These are phyloP conservation scores for Proterorhinus semilunaris DNA, from an alignment of 2,113 vertebrate species.

Conservation along the genomic window DNA sequence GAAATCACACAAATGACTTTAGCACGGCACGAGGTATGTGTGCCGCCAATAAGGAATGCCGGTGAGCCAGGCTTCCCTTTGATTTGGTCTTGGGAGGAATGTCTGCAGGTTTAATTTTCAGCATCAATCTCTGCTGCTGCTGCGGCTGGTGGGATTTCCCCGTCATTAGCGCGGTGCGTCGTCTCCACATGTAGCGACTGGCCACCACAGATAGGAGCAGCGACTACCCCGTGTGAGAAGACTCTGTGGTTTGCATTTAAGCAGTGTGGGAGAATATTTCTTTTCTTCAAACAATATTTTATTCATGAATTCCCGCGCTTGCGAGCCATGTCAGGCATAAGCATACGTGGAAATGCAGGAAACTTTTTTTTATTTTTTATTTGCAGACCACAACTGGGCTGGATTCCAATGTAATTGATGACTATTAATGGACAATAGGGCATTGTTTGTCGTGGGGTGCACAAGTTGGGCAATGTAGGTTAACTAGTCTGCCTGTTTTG, in stretches of 20 bases:
- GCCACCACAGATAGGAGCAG: slow-evolving; percentile 59
- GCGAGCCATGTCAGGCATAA: slow-evolving; percentile 32
- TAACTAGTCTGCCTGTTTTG: too few relatives aligned
- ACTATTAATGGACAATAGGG: slow-evolving; percentile 19
- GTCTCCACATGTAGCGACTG: slow-evolving; percentile 53
- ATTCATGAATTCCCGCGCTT: slow-evolving; percentile 70
- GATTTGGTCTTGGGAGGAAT: slow-evolving; percentile 56
- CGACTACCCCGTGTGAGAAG: slow-evolving; percentile 42
- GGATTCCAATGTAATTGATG: slow-evolving; percentile 57
- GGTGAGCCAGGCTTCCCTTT: slow-evolving; percentile 64
- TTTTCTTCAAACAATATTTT: slow-evolving; percentile 70
- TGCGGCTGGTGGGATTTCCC: slow-evolving; percentile 38
- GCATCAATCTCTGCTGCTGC: slow-evolving; percentile 50
- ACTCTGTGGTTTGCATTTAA: slow-evolving; percentile 55
- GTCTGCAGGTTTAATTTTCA: slow-evolving; percentile 58
- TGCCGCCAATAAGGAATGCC: slow-evolving; percentile 68
- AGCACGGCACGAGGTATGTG: slow-evolving; percentile 54
- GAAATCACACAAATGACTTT: slow-evolving; percentile 29
- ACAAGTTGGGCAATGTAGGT: not conserved
- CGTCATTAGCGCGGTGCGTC: slow-evolving; percentile 56
- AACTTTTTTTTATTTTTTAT: slow-evolving; percentile 35
- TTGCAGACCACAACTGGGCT: slow-evolving; percentile 27
- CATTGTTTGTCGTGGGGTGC: slow-evolving; percentile 40
- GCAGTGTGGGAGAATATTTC: slow-evolving; percentile 70
- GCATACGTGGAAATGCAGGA: slow-evolving; percentile 24